These are phyloP conservation scores for Acholoe squamosa DNA, from an alignment of 2,888 invertebrate species.

Conservation along the genomic window DNA sequence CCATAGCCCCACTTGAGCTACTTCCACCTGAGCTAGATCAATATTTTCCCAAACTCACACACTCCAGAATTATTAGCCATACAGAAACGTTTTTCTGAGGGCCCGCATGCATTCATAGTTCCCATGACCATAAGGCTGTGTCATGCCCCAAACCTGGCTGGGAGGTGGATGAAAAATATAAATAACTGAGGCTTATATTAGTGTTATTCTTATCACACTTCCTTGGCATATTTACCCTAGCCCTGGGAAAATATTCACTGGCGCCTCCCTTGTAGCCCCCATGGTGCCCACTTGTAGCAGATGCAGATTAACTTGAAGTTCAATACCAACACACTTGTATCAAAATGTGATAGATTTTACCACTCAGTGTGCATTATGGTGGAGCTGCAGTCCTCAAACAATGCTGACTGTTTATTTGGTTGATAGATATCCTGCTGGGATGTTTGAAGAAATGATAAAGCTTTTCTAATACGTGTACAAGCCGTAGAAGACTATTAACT, in stretches of 20 bases:
- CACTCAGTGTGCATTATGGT: too few species aligned
- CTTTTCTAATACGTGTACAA: too few species aligned
- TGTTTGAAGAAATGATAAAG: too few species aligned
- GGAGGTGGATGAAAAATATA: neutral
- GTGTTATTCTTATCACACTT: neutral
- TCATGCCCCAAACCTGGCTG: too few species aligned
- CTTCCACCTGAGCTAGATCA: neutral
- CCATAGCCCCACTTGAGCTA: neutral
- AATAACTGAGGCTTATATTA: neutral
- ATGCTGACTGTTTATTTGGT: too few species aligned
- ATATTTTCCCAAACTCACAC: conserved; percentile 23
- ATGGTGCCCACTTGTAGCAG: neutral
- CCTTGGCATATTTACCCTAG: neutral
- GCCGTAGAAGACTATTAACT: too few species aligned
- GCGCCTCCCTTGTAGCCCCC: neutral
- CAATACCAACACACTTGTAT: too few species aligned
- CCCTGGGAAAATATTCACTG: neutral
- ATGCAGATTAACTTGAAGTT: neutral
- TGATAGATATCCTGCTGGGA: too few species aligned
- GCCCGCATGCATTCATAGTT: neutral
- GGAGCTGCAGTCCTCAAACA: too few species aligned
- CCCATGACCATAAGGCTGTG: too few species aligned
- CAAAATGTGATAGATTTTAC: too few species aligned
- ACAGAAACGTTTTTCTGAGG: neutral
- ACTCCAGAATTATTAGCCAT: neutral